Evolutionary conservation across 1,140 invertebrate genomes (phyloP).

Genomic region (Dendroctonus ponderosae): DNA sequence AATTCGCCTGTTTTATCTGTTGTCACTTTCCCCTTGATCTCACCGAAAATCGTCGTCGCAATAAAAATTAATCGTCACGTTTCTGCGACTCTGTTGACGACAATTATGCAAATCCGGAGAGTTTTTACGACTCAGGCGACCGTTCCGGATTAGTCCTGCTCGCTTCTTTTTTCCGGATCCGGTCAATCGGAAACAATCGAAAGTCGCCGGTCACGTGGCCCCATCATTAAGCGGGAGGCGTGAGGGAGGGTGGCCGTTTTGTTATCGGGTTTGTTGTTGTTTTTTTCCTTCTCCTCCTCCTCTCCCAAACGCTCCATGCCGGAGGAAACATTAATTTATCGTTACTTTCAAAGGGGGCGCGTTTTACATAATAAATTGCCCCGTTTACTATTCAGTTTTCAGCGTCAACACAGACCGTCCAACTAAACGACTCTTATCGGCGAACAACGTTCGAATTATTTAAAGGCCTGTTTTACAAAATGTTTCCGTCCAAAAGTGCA

Average conservation of each 20-base stretch:
- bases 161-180: constrained; percentile 35
- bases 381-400: no score
- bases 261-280: constrained; percentile 27
- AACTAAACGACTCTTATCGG: no score
- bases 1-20: no score
- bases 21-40: no score
- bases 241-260: constrained; percentile 34
- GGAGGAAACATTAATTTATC: constrained; percentile 23
- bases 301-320: not conserved
- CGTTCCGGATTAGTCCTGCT: constrained; percentile 31
- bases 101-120: constrained; percentile 37
- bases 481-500: not conserved
- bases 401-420: no score
- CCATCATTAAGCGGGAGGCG: constrained; percentile 33
- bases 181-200: constrained; percentile 40
- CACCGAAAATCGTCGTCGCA: not conserved
- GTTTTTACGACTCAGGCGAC: constrained; percentile 35
- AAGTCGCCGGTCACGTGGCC: constrained; percentile 38
- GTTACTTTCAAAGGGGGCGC: not conserved
- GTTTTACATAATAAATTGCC: no score
- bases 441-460: constrained; percentile 2
- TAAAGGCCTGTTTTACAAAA: constrained; percentile 9
- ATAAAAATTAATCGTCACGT: constrained; percentile 11
- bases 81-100: constrained; percentile 24
- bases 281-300: not conserved